These are phyloP conservation scores for Lasioglossum oenotherae DNA, from an alignment of 2,888 invertebrate genomes.

Conservation along the genomic window DNA sequence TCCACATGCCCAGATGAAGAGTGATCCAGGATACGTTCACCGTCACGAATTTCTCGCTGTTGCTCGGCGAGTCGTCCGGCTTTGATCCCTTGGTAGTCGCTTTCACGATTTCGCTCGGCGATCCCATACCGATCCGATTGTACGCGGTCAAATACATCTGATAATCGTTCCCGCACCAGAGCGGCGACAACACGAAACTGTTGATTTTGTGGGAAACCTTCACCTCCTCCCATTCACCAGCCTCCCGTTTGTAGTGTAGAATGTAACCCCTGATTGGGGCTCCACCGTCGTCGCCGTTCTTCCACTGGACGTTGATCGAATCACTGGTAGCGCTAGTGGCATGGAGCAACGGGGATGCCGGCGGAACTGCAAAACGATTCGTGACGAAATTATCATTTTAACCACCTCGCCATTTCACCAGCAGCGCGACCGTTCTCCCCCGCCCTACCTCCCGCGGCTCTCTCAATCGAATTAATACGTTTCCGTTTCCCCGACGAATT, in stretches of 20 bases:
- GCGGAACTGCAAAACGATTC: slow-evolving; percentile 90
- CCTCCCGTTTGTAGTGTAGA: slow-evolving; percentile 95
- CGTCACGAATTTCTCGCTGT: slow-evolving; percentile 85
- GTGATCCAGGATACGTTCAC: slow-evolving; percentile 94
- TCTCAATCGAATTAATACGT: neutral
- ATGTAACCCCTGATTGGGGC: slow-evolving; percentile 89
- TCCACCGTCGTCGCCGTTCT: slow-evolving; percentile 92
- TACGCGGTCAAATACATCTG: slow-evolving; percentile 96
- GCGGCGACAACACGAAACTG: slow-evolving; percentile 91
- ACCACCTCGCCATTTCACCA: neutral
- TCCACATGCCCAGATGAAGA: slow-evolving; percentile 94
- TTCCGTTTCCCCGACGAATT: neutral
- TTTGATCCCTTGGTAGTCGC: slow-evolving; percentile 86
- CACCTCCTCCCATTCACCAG: slow-evolving; percentile 96
- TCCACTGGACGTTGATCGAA: slow-evolving; percentile 93
- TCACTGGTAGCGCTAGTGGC: slow-evolving; percentile 94
- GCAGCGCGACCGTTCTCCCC: neutral
- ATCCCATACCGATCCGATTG: slow-evolving; percentile 94
- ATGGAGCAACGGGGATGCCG: slow-evolving; percentile 92
- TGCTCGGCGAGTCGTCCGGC: slow-evolving; percentile 81
- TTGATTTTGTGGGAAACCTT: slow-evolving; percentile 93
- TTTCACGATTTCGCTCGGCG: slow-evolving; percentile 95
- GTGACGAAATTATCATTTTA: slow-evolving; percentile 23
- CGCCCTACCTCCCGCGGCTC: neutral
- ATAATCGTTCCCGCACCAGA: slow-evolving; percentile 95